phyloP scores from a whole-genome alignment of 2,888 invertebrate genomes.

The Rhimphoctona megacephalus region DNA sequence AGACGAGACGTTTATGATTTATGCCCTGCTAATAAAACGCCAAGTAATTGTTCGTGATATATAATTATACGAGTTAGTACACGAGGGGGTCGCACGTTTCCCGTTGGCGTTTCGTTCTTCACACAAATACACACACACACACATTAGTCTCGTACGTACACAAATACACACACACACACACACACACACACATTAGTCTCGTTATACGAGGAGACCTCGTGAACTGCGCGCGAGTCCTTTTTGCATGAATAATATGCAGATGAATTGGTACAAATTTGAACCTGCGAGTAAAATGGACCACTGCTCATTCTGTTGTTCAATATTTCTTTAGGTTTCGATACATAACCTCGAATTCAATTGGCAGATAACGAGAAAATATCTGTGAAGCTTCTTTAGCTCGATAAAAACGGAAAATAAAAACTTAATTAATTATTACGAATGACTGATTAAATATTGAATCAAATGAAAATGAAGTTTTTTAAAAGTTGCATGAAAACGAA shows the following conservation, averaged over 20 bases:
- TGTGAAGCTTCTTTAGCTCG: neutral
- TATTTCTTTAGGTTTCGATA: neutral
- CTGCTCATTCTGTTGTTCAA: neutral
- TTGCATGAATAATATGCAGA: conserved; percentile 20
- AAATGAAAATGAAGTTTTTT: neutral
- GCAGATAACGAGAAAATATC: neutral
- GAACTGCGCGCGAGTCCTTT: conserved; percentile 7
- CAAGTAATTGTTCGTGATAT: conserved; percentile 61
- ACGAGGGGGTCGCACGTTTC: conserved; percentile 7
- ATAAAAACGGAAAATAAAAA: no score
- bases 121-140: conserved; percentile 3
- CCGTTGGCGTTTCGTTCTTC: conserved; percentile 16
- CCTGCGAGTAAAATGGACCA: conserved; percentile 6
- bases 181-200: conserved; percentile 33
- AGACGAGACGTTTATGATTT: conserved; percentile 58
- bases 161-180: conserved; percentile 17
- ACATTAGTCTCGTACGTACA: conserved; percentile 39
- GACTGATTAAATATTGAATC: neutral
- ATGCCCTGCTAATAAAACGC: conserved; percentile 65
- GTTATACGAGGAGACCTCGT: conserved; percentile 25
- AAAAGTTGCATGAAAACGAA: neutral
- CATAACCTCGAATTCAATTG: neutral
- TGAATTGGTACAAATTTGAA: conserved; percentile 21
- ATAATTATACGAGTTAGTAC: conserved; percentile 52
- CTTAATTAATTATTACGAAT: neutral